Evolutionary conservation across 2,113 vertebrate species (phyloP), one percentile per base, ranked within the genome.

Genomic region (Pangasianodon gigas): DNA sequence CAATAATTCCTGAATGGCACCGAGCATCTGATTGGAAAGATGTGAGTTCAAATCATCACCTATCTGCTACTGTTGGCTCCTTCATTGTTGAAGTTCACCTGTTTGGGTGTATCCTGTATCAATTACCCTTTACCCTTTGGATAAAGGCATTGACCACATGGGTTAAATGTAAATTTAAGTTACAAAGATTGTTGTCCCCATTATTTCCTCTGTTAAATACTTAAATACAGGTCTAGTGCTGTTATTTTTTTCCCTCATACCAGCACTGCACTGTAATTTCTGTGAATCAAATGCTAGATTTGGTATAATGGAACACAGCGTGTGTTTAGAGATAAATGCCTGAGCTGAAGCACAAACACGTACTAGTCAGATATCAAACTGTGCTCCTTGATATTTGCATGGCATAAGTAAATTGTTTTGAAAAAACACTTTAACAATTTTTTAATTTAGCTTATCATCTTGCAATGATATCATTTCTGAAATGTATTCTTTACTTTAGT

Each of bases 341-440:
- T 75, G 18, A 69, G 65, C 41, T 85, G 10, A 85, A 85, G 67
- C 56, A 84, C 56, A n/a, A 62, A 9, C 84, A 84, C 41, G 16
- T 29, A 62, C 9, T 67, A 26, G 4, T 44, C 41, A 67, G 71
- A 75, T 75, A 11, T 75, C 3, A 9, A 44, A 75, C 71, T 37
- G 24, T 21, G 32, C 19, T 44, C 3, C 16, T 44, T 7, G 16
- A 26, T 48, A 29, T 79, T 77, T 11, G 10, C 41, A 75, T 24
- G 3, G 18, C n/a, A 32, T 74, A 41, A 32, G 32, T 71, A 71
- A 71, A 69, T 37, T 69, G 18, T 37, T 71, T 48, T 6, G 14
- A 32, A 71, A 69, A 71, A 24, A 9, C 21, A 21, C 9, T 77
- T 77, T 46, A 74, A 19, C 2, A 11, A 46, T 44, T 37, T 41